These are phyloP conservation scores for Drosophila nr. perissopoda DNA, from an alignment of 2,888 invertebrate genomes.

Conservation along the genomic window DNA sequence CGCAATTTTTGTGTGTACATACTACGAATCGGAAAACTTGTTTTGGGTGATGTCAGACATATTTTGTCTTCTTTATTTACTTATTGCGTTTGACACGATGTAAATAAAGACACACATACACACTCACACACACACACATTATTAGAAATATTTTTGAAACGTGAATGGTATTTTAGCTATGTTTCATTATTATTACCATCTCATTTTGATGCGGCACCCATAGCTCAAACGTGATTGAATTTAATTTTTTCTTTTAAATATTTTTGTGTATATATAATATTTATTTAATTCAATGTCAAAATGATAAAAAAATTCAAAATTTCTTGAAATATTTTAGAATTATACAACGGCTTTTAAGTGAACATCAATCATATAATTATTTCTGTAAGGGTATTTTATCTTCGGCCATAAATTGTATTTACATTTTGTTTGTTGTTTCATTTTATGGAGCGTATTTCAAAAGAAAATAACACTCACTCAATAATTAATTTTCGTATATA, in stretches of 20 bases:
- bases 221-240: slow-evolving; percentile 16
- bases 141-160: slow-evolving; percentile 25
- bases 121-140: neutral
- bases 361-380: neutral
- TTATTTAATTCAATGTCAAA: neutral
- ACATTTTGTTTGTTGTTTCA: neutral
- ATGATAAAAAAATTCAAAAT: neutral
- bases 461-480: neutral
- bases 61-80: slow-evolving; percentile 43
- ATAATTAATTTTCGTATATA: neutral
- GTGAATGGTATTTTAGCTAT: slow-evolving; percentile 21
- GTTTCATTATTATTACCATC: slow-evolving; percentile 4
- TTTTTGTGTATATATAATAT: neutral
- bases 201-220: slow-evolving; percentile 27
- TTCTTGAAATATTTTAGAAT: neutral
- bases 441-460: slow-evolving; percentile 13
- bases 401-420: neutral
- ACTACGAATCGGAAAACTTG: slow-evolving; percentile 44
- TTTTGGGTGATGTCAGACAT: slow-evolving; percentile 73
- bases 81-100: slow-evolving; percentile 22
- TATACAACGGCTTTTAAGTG: neutral
- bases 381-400: slow-evolving; percentile 6
- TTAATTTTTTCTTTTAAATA: neutral
- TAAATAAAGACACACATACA: neutral
- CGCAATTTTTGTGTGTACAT: slow-evolving; percentile 33